Evolutionary conservation across 2,797 vertebrate species (phyloP).

Genomic region (Eulemur rubriventer): DNA sequence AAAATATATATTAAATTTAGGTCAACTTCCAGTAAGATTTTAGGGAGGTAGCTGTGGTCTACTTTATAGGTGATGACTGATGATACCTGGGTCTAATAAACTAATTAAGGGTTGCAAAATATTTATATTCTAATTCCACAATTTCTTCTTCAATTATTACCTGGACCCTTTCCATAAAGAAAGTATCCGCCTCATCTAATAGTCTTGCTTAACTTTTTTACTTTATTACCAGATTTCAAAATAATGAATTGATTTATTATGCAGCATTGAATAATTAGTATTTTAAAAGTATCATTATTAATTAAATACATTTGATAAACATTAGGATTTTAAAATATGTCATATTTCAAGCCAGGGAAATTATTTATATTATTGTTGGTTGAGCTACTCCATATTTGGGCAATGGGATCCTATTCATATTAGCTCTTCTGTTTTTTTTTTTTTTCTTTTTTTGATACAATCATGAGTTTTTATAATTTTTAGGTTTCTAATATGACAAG

Average conservation of each 20-base stretch:
- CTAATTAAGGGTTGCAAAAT: not conserved
- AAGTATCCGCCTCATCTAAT: not conserved
- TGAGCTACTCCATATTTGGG: not conserved
- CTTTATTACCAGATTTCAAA: slow-evolving; percentile 3
- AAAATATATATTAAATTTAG: not conserved
- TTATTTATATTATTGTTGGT: not conserved
- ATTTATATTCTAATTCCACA: not conserved
- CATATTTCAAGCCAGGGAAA: not conserved
- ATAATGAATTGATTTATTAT: not conserved
- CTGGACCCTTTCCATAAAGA: not conserved
- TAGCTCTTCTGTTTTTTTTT: not conserved
- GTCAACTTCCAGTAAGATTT: not conserved
- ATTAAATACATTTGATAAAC: not conserved
- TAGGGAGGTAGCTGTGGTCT: not conserved
- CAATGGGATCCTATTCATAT: not conserved
- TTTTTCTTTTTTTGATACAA: not conserved
- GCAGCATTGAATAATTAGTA: not conserved
- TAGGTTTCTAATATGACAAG: not conserved
- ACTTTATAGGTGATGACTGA: not conserved
- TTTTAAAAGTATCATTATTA: not conserved
- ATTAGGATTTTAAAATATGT: not conserved
- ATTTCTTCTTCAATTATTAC: not conserved
- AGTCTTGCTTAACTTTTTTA: not conserved
- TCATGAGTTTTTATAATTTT: not conserved
- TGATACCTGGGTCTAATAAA: not conserved